phyloP scores from a whole-genome alignment of 2,797 vertebrate species.

The Pogonophryne albipinna region DNA sequence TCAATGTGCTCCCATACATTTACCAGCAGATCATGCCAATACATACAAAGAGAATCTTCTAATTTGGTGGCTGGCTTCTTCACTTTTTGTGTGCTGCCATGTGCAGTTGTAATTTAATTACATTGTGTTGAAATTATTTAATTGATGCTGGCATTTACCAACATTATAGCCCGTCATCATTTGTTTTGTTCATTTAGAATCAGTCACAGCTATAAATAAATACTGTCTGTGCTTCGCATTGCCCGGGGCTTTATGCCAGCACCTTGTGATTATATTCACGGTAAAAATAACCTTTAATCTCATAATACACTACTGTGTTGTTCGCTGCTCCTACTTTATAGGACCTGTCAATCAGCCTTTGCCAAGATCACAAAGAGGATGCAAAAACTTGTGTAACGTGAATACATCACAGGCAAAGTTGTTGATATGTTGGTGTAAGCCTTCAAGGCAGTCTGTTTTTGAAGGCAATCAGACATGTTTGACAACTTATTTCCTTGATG shows the following conservation, averaged over 20 bases:
- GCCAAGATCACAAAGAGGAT: constrained; percentile 47
- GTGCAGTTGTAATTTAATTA: neutral
- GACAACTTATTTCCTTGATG: constrained; percentile 10
- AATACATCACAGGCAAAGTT: constrained; percentile 14
- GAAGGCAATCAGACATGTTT: constrained; percentile 2
- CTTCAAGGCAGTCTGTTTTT: neutral
- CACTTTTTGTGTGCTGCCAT: no score
- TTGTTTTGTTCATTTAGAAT: constrained; percentile 10
- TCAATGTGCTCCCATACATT: neutral
- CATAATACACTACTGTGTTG: constrained; percentile 79
- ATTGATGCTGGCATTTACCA: constrained; percentile 19
- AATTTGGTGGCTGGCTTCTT: neutral
- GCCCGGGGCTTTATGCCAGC: constrained; percentile 67
- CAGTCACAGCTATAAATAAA: constrained; percentile 24
- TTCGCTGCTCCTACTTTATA: constrained; percentile 68
- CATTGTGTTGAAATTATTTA: neutral
- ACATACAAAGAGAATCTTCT: neutral
- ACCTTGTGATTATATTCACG: constrained; percentile 79
- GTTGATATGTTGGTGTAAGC: neutral
- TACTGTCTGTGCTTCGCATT: constrained; percentile 29
- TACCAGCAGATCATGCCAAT: neutral
- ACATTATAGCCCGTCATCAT: neutral
- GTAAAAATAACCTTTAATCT: constrained; percentile 87
- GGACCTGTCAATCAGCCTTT: constrained; percentile 62
- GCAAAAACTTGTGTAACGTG: constrained; percentile 31